These are phyloP conservation scores for Elephas maximus DNA, from an alignment of 2,113 vertebrate genomes.

Conservation along the genomic window DNA sequence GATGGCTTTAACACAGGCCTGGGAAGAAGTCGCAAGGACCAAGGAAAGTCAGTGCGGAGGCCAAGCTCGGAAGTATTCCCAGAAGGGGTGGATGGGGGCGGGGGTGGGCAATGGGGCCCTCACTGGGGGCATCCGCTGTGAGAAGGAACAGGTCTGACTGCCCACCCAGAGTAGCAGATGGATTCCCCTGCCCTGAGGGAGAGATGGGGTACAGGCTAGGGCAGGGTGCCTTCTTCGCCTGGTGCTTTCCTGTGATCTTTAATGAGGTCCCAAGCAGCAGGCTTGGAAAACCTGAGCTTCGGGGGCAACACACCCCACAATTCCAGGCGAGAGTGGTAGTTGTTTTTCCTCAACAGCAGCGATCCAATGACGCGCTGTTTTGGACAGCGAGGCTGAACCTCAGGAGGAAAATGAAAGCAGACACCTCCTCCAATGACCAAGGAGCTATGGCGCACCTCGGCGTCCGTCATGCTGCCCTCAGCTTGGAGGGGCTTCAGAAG, in stretches of 20 bases:
- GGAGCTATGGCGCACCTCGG: not conserved
- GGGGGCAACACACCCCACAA: not conserved
- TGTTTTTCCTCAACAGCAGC: too few species aligned
- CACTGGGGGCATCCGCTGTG: too few species aligned
- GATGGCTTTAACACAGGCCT: conserved; percentile 48
- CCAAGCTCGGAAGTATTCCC: not conserved
- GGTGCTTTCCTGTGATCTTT: not conserved
- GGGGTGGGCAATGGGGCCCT: too few species aligned
- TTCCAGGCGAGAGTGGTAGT: not conserved
- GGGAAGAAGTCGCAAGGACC: conserved; percentile 17
- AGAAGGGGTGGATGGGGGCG: not conserved
- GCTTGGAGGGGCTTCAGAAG: too few species aligned
- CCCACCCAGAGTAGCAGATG: not conserved
- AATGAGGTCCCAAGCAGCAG: not conserved
- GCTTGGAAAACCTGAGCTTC: not conserved
- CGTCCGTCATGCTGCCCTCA: not conserved
- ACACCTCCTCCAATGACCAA: too few species aligned
- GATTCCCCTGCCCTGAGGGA: not conserved
- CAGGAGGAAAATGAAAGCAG: too few species aligned
- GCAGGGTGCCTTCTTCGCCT: not conserved
- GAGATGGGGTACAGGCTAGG: not conserved
- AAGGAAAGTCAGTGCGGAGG: not conserved
- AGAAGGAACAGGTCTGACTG: not conserved
- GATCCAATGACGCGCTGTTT: too few species aligned
- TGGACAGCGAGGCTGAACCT: too few species aligned